These are phyloP conservation scores for Caenorhabditis sp. DNA, from an alignment of 2,888 invertebrate species.

Conservation along the genomic window DNA sequence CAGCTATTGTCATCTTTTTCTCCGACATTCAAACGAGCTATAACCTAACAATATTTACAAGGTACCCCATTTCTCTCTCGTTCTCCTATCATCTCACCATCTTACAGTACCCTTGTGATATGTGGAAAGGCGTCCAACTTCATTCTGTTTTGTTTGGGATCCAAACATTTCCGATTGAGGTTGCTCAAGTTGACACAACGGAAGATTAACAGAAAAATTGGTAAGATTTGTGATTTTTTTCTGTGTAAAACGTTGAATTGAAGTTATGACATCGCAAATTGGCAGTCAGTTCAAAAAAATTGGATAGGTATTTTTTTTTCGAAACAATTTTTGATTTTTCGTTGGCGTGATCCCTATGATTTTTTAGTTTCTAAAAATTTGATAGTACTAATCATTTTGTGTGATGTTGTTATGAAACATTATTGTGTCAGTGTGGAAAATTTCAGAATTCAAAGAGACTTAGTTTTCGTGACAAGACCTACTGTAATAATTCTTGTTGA, in stretches of 20 bases:
- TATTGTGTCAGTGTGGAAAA: no score
- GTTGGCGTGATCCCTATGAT: background rate
- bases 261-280: constrained; percentile 1
- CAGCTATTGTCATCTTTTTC: constrained; percentile 55
- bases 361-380: background rate
- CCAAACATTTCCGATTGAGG: constrained; percentile 67
- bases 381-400: background rate
- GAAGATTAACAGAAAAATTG: constrained; percentile 65
- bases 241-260: background rate
- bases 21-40: constrained; percentile 16
- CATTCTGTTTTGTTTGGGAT: constrained; percentile 69
- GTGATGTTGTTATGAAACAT: no score
- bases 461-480: no score
- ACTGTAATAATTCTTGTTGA: no score
- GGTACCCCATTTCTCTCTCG: constrained; percentile 36
- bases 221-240: constrained; percentile 32
- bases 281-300: background rate
- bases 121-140: constrained; percentile 69
- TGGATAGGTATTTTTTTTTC: background rate
- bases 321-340: background rate
- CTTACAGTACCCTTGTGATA: constrained; percentile 64
- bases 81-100: no score
- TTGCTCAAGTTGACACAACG: constrained; percentile 63
- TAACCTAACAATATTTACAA: constrained; percentile 58
- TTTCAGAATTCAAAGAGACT: no score